Conservation (phyloP, 2,888 invertebrate species). For the Papilio protenor region DNA sequence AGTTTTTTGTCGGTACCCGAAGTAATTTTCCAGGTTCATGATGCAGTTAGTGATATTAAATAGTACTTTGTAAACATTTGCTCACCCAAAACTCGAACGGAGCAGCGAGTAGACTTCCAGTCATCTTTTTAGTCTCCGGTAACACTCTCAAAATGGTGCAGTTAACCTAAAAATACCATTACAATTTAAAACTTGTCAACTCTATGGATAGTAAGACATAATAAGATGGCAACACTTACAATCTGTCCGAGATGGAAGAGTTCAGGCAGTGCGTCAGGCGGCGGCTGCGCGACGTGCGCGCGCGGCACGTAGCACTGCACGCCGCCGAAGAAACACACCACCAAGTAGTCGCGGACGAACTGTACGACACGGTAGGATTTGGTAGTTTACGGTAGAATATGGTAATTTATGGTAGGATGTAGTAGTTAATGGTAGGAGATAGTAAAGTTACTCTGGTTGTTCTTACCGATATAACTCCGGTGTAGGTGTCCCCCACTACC, state of each 20-base stretch:
- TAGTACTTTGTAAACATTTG: slow-evolving; percentile 30
- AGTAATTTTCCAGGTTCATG: too few species aligned
- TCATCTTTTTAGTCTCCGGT: slow-evolving; percentile 67
- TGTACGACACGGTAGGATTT: slow-evolving; percentile 48
- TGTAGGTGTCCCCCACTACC: slow-evolving; percentile 77
- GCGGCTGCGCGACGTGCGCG: slow-evolving; percentile 61
- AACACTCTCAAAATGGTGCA: slow-evolving; percentile 75
- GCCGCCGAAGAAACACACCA: slow-evolving; percentile 85
- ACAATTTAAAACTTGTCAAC: background rate
- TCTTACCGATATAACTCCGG: slow-evolving; percentile 83
- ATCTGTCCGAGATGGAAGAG: slow-evolving; percentile 86
- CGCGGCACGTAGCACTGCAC: slow-evolving; percentile 80
- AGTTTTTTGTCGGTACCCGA: too few species aligned
- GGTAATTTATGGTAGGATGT: background rate
- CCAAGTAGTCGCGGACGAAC: slow-evolving; percentile 75
- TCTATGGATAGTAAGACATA: background rate
- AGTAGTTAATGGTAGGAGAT: background rate
- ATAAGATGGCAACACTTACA: slow-evolving; percentile 63
- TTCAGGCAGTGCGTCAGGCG: slow-evolving; percentile 62
- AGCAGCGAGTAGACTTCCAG: slow-evolving; percentile 70
- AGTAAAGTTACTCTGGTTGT: background rate
- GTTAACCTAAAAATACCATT: slow-evolving; percentile 68
- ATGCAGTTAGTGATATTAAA: too few species aligned
- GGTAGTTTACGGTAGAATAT: background rate
- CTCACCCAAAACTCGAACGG: slow-evolving; percentile 66